Conservation (phyloP, 2,888 invertebrate genomes). For the Saturnia japonica region DNA sequence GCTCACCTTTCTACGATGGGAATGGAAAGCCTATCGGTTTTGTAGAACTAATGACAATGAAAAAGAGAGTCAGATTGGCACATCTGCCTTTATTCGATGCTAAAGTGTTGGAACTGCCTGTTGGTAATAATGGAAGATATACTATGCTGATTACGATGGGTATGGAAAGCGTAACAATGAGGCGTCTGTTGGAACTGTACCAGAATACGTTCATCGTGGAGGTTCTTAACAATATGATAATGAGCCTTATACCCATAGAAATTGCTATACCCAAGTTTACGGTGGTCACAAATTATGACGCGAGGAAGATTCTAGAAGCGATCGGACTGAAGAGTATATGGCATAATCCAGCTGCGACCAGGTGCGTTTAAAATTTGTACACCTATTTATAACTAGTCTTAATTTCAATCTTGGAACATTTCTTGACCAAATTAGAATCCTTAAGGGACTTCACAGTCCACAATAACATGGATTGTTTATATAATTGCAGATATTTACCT, state of each 20-base stretch:
- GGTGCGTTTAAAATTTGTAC: constrained; percentile 25
- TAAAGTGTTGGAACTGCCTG: constrained; percentile 33
- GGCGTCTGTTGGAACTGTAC: neutral
- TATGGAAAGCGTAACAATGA: neutral
- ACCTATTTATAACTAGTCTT: neutral
- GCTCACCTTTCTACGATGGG: constrained; percentile 33
- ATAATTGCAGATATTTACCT: too few species aligned
- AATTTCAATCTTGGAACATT: too few species aligned
- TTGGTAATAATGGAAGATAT: constrained; percentile 32
- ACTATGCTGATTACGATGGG: constrained; percentile 30
- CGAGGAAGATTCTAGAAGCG: constrained; percentile 32
- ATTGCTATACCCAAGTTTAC: constrained; percentile 36
- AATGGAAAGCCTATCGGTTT: constrained; percentile 31
- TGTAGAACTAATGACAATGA: constrained; percentile 36
- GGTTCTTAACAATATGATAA: constrained; percentile 22
- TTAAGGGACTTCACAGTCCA: too few species aligned
- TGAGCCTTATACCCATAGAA: constrained; percentile 29
- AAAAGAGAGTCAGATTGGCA: constrained; percentile 27
- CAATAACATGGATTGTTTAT: too few species aligned
- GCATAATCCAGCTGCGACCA: constrained; percentile 34
- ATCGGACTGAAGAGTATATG: constrained; percentile 31
- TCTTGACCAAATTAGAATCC: too few species aligned
- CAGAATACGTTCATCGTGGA: constrained; percentile 23
- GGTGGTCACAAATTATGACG: constrained; percentile 32
- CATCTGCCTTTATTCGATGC: constrained; percentile 18